phyloP scores from a whole-genome alignment of 2,797 vertebrate species.

The Pogoniulus pusillus region DNA sequence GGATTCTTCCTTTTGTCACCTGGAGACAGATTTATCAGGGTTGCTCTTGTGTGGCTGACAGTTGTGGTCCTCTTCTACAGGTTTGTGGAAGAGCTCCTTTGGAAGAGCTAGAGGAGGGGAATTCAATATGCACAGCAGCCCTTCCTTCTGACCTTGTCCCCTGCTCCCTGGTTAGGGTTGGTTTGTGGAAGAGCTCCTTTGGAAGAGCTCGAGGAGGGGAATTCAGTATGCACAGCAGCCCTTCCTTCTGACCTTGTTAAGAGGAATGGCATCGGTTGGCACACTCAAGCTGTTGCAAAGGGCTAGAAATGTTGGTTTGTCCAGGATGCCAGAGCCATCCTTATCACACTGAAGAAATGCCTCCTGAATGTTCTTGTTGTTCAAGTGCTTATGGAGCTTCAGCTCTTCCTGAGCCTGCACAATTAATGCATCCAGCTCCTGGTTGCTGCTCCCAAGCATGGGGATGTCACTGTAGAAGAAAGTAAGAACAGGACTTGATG shows the following conservation, averaged over 20 bases:
- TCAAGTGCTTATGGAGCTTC: constrained; percentile 39
- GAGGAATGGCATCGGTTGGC: constrained; percentile 38
- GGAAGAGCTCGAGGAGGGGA: neutral
- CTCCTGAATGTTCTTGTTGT: constrained; percentile 36
- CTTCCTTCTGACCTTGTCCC: constrained; percentile 71
- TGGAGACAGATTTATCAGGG: neutral
- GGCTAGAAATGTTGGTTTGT: constrained; percentile 64
- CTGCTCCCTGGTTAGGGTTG: neutral
- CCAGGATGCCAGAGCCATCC: constrained; percentile 65
- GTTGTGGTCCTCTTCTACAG: neutral
- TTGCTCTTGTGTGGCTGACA: constrained; percentile 36
- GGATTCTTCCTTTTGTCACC: constrained; percentile 10
- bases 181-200: neutral
- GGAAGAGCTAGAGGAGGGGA: neutral
- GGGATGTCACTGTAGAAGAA: constrained; percentile 52
- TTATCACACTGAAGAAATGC: constrained; percentile 58
- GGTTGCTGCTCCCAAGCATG: neutral
- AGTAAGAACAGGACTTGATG: neutral
- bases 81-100: neutral
- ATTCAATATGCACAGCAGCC: neutral
- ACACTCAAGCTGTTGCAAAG: constrained; percentile 66
- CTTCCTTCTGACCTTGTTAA: constrained; percentile 72
- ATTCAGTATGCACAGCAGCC: neutral
- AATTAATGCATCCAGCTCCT: constrained; percentile 60
- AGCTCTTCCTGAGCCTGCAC: constrained; percentile 62